Percentiles rank a stretch among this genome's conserved stretches.
Conservation (phyloP, 2,113 vertebrate species). For the Athene cunicularia region DNA sequence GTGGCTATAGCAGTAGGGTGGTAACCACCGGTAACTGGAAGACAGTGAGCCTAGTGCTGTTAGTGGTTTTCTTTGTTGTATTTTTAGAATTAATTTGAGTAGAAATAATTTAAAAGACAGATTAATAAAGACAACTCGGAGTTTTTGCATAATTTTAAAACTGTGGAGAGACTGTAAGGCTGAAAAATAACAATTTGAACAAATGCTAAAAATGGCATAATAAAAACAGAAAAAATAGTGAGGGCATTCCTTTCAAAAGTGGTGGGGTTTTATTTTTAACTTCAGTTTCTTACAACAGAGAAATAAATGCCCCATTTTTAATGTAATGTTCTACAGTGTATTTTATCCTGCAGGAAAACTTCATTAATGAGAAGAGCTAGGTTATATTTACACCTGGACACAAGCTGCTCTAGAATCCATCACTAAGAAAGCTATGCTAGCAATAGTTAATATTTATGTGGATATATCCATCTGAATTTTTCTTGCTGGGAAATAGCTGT, state of each 20-base stretch:
- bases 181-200: constrained; percentile 63
- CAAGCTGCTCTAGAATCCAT: not conserved
- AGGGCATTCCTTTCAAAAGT: not conserved
- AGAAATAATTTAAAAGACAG: constrained; percentile 29
- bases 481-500: not conserved
- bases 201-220: constrained; percentile 2
- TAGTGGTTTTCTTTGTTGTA: constrained; percentile 59
- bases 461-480: not conserved
- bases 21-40: constrained; percentile 47
- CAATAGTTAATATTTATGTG: not conserved
- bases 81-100: constrained; percentile 66
- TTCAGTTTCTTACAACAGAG: not conserved
- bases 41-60: constrained; percentile 38
- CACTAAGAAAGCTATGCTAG: not conserved
- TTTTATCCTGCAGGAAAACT: not conserved
- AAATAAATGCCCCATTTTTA: not conserved
- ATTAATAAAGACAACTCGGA: constrained; percentile 25
- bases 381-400: not conserved
- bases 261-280: not conserved
- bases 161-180: constrained; percentile 47
- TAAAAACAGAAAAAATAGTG: not conserved
- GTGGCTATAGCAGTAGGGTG: not conserved
- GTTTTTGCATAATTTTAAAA: constrained; percentile 40
- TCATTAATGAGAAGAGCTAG: not conserved
- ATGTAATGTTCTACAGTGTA: not conserved